Evolutionary conservation across 2,113 vertebrate genomes (phyloP), one percentile per base, ranked within the genome.

Genomic region (Myotis lucifugus): DNA sequence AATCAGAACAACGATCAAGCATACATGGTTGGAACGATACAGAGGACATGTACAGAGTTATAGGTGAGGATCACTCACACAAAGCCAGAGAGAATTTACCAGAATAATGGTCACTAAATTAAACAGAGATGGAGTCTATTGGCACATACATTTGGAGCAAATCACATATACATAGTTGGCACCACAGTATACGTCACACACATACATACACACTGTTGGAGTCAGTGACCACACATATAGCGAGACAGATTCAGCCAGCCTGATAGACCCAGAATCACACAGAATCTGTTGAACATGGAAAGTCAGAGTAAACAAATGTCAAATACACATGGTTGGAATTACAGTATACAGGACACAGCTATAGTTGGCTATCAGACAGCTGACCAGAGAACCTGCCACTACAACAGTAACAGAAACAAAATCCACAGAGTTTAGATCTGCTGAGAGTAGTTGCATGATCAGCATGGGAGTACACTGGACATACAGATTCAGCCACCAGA

Each of bases 51-150:
- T 12, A 88, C 4, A 40, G 21, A 40, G 14, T 70, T 72, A 74
- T 11, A 87, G 18, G 6, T 40, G 34, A 84, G 29, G 42, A 81
- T 48, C 48, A 37, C 85, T 88, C 59, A 90, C 77, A 90, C 50
- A 87, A n/a, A 76, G n/a, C 54, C 87, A 64, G 40, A 93, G 81
- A 95, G 59, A 70, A 94, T 88, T 86, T 90, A 7, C 89, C 67
- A 90, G 54, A 96, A 77, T 5, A 86, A 67, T 50, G 40, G 61
- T 87, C 86, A 87, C 19, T 54, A 85, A 92, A 83, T 73, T 9
- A 78, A 79, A 94, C 67, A 93, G 64, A 93, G 64, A 95, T 61
- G 40, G 67, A 91, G 27, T 54, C 77, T 73, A 61, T 6, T 82
- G 23, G 34, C 54, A 83, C 25, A 67, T 69, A 69, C 23, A 90